Conservation (phyloP, 1,140 invertebrate genomes). For the Eriosoma lanigerum region DNA sequence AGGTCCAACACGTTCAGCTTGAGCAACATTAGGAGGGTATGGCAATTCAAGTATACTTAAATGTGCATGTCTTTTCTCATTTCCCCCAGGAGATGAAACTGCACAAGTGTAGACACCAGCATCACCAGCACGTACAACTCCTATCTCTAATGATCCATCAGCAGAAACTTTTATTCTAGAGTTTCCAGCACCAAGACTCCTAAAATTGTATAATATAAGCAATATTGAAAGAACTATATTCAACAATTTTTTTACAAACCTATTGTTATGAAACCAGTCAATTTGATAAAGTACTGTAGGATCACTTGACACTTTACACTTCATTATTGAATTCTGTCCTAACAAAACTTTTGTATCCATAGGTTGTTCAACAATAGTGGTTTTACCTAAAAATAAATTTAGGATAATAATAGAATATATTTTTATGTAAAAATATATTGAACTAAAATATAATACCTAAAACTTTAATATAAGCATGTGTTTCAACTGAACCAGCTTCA, state of each 20-base stretch:
- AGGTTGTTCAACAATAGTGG: conserved; percentile 89
- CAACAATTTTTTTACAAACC: conserved; percentile 62
- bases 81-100: conserved; percentile 84
- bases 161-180: conserved; percentile 70
- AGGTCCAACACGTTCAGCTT: conserved; percentile 67
- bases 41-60: conserved; percentile 92
- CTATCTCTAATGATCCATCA: conserved; percentile 79
- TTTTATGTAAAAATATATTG: not conserved
- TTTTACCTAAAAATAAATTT: conserved; percentile 70
- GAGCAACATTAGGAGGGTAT: conserved; percentile 83
- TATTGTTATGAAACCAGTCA: conserved; percentile 86
- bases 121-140: conserved; percentile 77
- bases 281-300: conserved; percentile 85
- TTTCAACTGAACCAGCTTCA: conserved; percentile 81
- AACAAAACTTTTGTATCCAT: conserved; percentile 85
- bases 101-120: conserved; percentile 81
- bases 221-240: not conserved
- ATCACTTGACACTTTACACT: conserved; percentile 92
- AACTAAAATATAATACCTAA: conserved; percentile 65
- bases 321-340: conserved; percentile 84
- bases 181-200: conserved; percentile 58
- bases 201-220: conserved; percentile 5
- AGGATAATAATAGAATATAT: not conserved
- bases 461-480: conserved; percentile 77
- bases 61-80: conserved; percentile 81